Percentiles rank a stretch among this genome's conserved stretches.
Evolutionary conservation across 64 coral and sea anemone species (phyloP).

Genomic region (Montipora capricornis): DNA sequence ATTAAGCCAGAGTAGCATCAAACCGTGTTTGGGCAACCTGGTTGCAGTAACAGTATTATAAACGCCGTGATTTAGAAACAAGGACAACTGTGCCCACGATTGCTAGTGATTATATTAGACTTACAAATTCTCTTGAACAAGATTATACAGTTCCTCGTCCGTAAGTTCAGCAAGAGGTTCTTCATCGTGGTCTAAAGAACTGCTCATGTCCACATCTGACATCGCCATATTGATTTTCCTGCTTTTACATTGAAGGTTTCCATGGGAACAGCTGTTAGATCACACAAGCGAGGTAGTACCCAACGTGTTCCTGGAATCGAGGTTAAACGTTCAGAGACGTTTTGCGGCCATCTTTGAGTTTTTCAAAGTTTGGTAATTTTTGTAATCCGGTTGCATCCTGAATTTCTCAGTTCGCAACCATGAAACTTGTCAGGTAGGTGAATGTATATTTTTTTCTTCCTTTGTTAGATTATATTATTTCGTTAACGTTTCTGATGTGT

Average conservation of each 20-base stretch:
- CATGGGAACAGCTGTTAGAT: slow-evolving; percentile 59
- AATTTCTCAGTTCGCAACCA: slow-evolving; percentile 76
- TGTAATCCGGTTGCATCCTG: slow-evolving; percentile 91
- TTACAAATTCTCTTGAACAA: slow-evolving; percentile 97
- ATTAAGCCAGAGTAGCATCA: too few species aligned
- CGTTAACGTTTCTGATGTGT: neutral
- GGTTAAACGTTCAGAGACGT: slow-evolving; percentile 42
- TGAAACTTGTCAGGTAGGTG: slow-evolving; percentile 95
- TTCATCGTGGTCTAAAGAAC: slow-evolving; percentile 97
- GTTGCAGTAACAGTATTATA: too few species aligned
- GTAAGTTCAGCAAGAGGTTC: slow-evolving; percentile 89
- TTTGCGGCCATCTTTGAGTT: slow-evolving; percentile 81
- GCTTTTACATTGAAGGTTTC: slow-evolving; percentile 34
- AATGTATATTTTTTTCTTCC: neutral
- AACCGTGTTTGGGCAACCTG: too few species aligned
- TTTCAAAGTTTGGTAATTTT: slow-evolving; percentile 92
- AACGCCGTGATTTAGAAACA: too few species aligned
- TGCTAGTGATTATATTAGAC: neutral
- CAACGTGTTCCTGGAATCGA: neutral
- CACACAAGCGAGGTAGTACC: too few species aligned
- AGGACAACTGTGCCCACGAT: neutral
- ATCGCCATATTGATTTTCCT: slow-evolving; percentile 90
- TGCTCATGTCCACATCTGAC: slow-evolving; percentile 95
- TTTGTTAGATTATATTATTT: neutral
- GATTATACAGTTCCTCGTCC: slow-evolving; percentile 92